These are phyloP conservation scores for Philaethria dido DNA, from an alignment of 2,888 invertebrate genomes.

Conservation along the genomic window DNA sequence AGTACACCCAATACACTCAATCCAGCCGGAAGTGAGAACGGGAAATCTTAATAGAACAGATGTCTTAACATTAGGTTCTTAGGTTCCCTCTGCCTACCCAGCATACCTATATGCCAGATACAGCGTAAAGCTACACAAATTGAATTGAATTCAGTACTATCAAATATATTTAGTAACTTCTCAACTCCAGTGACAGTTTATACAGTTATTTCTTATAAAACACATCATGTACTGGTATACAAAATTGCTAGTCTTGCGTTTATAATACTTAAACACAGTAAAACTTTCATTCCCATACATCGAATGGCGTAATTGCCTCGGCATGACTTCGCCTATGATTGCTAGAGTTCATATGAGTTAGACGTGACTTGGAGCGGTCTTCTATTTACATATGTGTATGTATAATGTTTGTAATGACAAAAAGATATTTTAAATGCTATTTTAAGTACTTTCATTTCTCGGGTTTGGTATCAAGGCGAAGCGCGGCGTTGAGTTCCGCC, in stretches of 20 bases:
- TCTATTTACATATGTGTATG: neutral
- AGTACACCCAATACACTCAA: no score
- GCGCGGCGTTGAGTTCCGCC: no score
- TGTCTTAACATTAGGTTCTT: no score
- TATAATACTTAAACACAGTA: constrained; percentile 14
- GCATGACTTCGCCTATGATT: constrained; percentile 19
- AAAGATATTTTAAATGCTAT: no score
- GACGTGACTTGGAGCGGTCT: constrained; percentile 19
- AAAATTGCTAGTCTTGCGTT: constrained; percentile 8
- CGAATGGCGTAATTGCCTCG: constrained; percentile 17
- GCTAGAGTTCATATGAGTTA: constrained; percentile 18
- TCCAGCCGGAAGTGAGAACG: no score
- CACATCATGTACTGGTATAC: neutral
- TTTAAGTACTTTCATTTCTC: no score
- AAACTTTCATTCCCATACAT: constrained; percentile 19
- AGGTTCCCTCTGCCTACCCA: no score
- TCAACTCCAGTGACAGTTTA: neutral
- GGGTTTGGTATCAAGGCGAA: neutral
- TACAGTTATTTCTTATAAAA: constrained; percentile 10
- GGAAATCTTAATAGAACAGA: no score
- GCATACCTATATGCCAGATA: no score
- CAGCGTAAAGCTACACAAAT: no score
- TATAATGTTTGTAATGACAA: neutral
- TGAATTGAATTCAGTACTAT: no score
- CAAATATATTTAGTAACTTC: no score